Evolutionary conservation across 1,140 invertebrate genomes (phyloP).

Genomic region (Zaprionus inermis): DNA sequence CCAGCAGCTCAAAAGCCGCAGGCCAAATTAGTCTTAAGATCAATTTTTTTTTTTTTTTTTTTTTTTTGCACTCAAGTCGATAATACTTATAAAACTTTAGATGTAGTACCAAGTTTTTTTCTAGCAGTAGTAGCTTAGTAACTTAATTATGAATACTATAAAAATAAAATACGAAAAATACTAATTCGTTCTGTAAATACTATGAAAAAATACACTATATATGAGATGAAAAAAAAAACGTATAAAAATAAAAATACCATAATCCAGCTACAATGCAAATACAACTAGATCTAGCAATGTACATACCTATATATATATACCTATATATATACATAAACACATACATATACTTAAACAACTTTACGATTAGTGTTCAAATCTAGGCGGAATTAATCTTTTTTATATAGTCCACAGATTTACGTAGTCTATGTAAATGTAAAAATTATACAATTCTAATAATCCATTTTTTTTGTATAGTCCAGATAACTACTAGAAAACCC

Average conservation of each 20-base stretch:
- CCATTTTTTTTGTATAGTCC: constrained; percentile 58
- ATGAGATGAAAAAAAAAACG: constrained; percentile 20
- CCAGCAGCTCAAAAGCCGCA: constrained; percentile 33
- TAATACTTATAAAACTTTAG: constrained; percentile 68
- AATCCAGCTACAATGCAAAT: constrained; percentile 49
- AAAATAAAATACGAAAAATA: background rate
- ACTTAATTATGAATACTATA: constrained; percentile 15
- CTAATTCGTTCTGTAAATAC: constrained; percentile 52
- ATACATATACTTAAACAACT: constrained; percentile 37
- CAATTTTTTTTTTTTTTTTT: constrained; percentile 13
- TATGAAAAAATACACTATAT: background rate
- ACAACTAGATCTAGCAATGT: constrained; percentile 45
- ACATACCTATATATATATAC: constrained; percentile 8
- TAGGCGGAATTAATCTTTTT: constrained; percentile 60
- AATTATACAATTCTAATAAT: constrained; percentile 26
- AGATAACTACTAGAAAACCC: constrained; percentile 40
- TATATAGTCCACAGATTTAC: constrained; percentile 42
- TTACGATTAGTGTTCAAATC: constrained; percentile 61
- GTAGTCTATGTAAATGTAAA: constrained; percentile 56
- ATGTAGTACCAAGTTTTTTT: constrained; percentile 39
- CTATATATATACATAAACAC: background rate
- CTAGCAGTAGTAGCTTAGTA: constrained; percentile 19
- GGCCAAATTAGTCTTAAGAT: constrained; percentile 27
- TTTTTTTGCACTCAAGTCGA: constrained; percentile 53
- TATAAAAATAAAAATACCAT: constrained; percentile 32